A percentile compares a stretch with the other conserved stretches of the same genome.
These are phyloP conservation scores for Collichthys lucidus DNA, from an alignment of 2,113 vertebrate species.

Conservation along the genomic window DNA sequence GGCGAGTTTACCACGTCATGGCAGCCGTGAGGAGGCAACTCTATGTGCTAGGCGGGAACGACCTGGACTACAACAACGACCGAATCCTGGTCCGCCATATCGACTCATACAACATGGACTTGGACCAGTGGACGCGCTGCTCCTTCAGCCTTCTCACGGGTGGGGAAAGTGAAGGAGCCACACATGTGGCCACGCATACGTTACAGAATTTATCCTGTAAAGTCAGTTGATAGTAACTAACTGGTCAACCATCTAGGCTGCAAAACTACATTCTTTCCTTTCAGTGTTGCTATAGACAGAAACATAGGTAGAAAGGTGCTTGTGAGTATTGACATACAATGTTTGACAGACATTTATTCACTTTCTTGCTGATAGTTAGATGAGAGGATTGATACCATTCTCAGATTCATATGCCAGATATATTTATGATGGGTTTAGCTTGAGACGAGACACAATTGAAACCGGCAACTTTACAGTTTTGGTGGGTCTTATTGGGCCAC, in stretches of 20 bases:
- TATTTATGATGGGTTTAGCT: no score
- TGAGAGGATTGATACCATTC: background rate
- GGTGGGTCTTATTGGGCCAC: background rate
- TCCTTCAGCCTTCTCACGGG: conserved; percentile 94
- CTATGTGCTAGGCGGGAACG: conserved; percentile 95
- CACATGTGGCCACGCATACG: background rate
- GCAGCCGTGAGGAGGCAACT: conserved; percentile 93
- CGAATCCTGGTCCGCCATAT: conserved; percentile 96
- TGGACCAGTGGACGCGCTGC: conserved; percentile 96
- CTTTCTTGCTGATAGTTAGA: background rate
- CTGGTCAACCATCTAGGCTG: background rate
- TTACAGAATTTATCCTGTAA: background rate
- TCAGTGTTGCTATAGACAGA: background rate
- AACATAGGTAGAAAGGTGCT: background rate
- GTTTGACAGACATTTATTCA: background rate
- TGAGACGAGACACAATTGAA: no score
- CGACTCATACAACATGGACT: conserved; percentile 93
- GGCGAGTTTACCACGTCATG: conserved; percentile 98
- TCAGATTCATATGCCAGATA: background rate
- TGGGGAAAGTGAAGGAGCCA: conserved; percentile 58
- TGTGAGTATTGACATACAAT: background rate
- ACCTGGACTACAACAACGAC: conserved; percentile 97
- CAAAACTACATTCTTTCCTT: background rate
- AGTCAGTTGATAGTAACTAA: background rate
- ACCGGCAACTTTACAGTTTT: background rate